Conservation (phyloP, 2,797 vertebrate genomes). For the Microctenopoma steveboyesi region DNA sequence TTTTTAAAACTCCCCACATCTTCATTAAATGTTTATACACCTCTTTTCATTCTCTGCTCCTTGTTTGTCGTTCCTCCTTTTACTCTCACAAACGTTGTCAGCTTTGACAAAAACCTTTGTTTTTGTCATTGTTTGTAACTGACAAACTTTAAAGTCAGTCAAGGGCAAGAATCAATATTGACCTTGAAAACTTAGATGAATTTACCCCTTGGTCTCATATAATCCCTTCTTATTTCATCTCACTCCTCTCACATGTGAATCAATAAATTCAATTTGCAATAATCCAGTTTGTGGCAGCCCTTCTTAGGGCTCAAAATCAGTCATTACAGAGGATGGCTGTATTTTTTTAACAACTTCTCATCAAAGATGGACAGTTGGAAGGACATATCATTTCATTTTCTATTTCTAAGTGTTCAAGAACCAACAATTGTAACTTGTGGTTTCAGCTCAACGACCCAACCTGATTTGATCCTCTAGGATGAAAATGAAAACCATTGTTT, state of each 20-base stretch:
- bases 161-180: not conserved
- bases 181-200: conserved; percentile 23
- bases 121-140: not conserved
- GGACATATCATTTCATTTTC: conserved; percentile 10
- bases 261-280: conserved; percentile 49
- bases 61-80: conserved; percentile 1
- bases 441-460: not conserved
- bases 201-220: conserved; percentile 29
- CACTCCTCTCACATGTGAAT: conserved; percentile 28
- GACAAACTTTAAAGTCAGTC: conserved; percentile 1
- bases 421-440: not conserved
- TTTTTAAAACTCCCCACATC: not conserved
- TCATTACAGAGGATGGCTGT: conserved; percentile 12
- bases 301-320: conserved; percentile 3
- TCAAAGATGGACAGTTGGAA: conserved; percentile 1
- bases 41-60: not conserved
- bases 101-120: conserved; percentile 1
- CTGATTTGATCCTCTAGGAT: conserved; percentile 1
- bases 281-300: conserved; percentile 34
- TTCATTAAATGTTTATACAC: not conserved
- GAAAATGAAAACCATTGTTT: not conserved
- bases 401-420: not conserved
- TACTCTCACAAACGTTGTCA: not conserved
- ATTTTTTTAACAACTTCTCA: conserved; percentile 1
- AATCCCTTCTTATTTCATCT: conserved; percentile 13